A percentile compares a stretch with the other conserved stretches of the same genome.
Conservation (phyloP, 92 coral and sea anemone species). For the Siderastrea radians region DNA sequence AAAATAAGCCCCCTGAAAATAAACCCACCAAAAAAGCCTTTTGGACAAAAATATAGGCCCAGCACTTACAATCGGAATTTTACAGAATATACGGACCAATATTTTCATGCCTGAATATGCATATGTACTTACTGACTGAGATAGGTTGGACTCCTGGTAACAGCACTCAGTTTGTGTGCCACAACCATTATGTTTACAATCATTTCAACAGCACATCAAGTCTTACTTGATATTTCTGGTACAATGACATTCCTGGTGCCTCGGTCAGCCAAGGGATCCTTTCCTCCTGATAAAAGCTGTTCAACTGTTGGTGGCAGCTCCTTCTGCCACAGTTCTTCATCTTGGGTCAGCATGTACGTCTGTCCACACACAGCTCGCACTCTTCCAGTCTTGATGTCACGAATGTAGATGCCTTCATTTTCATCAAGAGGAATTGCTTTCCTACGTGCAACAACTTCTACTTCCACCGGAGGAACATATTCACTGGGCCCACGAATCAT, state of each 20-base stretch:
- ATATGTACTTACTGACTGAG: too few species aligned
- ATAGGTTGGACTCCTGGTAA: too few species aligned
- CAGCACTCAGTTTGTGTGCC: too few species aligned
- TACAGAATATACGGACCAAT: too few species aligned
- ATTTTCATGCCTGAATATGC: too few species aligned
- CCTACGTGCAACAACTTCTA: slow-evolving; percentile 91
- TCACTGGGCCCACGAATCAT: slow-evolving; percentile 99
- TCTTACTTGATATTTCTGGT: slow-evolving; percentile 38
- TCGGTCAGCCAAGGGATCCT: slow-evolving; percentile 99
- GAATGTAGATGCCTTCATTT: slow-evolving; percentile 97
- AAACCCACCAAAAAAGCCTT: too few species aligned
- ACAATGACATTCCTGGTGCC: slow-evolving; percentile 73
- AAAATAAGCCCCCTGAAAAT: too few species aligned
- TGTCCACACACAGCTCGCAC: slow-evolving; percentile 99
- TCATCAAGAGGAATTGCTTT: slow-evolving; percentile 99
- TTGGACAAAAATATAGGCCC: too few species aligned
- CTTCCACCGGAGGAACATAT: slow-evolving; percentile 98
- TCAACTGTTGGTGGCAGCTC: slow-evolving; percentile 96
- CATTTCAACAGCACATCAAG: too few species aligned
- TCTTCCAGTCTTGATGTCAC: slow-evolving; percentile 98
- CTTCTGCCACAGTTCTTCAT: slow-evolving; percentile 98
- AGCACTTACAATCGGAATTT: too few species aligned
- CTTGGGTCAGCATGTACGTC: slow-evolving; percentile 99
- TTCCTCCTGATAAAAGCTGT: slow-evolving; percentile 87
- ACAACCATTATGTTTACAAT: too few species aligned